These are phyloP conservation scores for Volucella inflata DNA, from an alignment of 2,888 invertebrate genomes.

Conservation along the genomic window DNA sequence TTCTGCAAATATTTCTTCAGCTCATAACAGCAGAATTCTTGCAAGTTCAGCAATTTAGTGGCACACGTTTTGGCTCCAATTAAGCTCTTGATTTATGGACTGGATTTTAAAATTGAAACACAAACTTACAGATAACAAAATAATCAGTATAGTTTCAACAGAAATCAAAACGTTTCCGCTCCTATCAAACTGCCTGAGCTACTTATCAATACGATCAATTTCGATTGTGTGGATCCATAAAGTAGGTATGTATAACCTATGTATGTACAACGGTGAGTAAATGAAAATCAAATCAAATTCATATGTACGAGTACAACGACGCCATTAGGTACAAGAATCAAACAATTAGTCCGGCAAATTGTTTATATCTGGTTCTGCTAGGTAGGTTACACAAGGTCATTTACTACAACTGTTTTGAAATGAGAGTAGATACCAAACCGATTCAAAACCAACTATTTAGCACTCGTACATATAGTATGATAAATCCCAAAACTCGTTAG, in stretches of 20 bases:
- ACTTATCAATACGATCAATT: conserved; percentile 10
- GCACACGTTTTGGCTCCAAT: no score
- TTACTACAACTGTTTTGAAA: conserved; percentile 40
- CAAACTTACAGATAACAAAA: no score
- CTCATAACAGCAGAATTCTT: no score
- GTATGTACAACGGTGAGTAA: background rate
- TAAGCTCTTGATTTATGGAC: no score
- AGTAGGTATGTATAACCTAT: no score
- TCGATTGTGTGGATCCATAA: background rate
- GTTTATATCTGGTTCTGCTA: conserved; percentile 15
- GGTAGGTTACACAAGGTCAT: conserved; percentile 58
- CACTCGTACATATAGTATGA: background rate
- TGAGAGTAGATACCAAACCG: background rate
- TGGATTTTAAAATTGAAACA: no score
- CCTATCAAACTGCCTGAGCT: no score
- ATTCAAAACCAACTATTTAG: no score
- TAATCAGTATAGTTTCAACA: no score
- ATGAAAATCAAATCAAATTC: background rate
- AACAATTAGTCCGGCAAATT: conserved; percentile 27
- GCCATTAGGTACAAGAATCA: conserved; percentile 15
- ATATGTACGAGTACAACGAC: conserved; percentile 2
- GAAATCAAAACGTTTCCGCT: no score
- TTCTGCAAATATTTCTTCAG: no score
- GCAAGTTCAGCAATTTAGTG: no score
- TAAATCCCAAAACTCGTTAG: conserved; percentile 29